phyloP scores from a whole-genome alignment of 2,797 vertebrate genomes.

The Catharus ustulatus region DNA sequence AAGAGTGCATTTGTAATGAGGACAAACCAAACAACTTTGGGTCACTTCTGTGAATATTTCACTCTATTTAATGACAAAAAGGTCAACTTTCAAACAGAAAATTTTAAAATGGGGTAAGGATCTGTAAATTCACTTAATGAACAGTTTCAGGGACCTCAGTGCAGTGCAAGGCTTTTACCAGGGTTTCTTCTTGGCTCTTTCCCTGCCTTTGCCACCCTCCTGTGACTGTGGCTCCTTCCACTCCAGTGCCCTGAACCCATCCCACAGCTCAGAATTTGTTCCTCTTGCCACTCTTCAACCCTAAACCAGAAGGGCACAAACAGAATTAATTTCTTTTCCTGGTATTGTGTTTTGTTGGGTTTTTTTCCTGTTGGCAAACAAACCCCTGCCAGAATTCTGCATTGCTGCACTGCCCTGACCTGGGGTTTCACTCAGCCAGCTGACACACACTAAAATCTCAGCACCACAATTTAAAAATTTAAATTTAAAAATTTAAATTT shows the following conservation, averaged over 20 bases:
- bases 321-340: neutral
- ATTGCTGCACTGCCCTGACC: neutral
- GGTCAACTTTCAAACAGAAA: neutral
- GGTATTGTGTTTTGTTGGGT: neutral
- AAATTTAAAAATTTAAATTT: too few relatives aligned
- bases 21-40: neutral
- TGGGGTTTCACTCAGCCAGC: neutral
- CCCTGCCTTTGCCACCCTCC: neutral
- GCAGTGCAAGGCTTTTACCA: neutral
- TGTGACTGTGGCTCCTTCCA: neutral
- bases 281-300: neutral
- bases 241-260: neutral
- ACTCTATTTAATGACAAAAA: neutral
- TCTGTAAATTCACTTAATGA: neutral
- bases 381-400: neutral
- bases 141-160: neutral
- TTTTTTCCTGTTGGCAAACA: neutral
- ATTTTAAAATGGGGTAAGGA: accelerated
- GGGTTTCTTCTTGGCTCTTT: neutral
- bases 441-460: neutral
- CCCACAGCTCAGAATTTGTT: neutral
- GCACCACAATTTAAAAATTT: neutral
- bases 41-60: neutral
- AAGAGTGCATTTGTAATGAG: neutral
- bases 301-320: neutral